A percentile compares a stretch with the other conserved stretches of the same genome.
phyloP scores from a whole-genome alignment of 2,888 invertebrate genomes.

The Clusia tigrina region DNA sequence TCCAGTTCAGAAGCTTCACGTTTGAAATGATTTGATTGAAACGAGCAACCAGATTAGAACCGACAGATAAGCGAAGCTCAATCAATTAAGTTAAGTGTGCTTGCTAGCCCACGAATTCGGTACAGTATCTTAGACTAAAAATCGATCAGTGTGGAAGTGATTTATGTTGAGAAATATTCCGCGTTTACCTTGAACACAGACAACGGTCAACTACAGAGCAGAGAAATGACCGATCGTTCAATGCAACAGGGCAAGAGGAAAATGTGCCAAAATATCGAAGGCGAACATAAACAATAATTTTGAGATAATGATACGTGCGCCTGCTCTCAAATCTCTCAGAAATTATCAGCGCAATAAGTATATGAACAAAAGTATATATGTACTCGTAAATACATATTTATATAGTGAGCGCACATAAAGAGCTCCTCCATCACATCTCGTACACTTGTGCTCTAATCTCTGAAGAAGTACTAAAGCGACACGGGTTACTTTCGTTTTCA shows the following conservation, averaged over 20 bases:
- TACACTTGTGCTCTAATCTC: conserved; percentile 7
- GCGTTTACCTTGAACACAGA: no score
- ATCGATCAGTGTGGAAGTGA: no score
- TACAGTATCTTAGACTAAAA: no score
- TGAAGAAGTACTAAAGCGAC: conserved; percentile 1
- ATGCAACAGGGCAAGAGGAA: background rate
- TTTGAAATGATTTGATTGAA: no score
- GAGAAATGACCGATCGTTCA: background rate
- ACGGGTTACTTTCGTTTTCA: conserved; percentile 8
- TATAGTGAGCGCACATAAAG: background rate
- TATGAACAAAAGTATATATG: background rate
- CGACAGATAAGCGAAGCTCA: background rate
- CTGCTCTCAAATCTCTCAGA: conserved; percentile 18
- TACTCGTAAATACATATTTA: background rate
- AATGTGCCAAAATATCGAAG: background rate
- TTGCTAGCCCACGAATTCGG: no score
- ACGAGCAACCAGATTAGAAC: no score
- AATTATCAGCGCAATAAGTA: background rate
- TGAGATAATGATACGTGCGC: conserved; percentile 17
- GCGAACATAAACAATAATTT: conserved; percentile 6
- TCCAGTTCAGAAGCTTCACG: no score
- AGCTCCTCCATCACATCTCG: background rate
- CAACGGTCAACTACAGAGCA: no score
- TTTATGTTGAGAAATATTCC: no score
- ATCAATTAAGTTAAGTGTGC: no score